Conservation (phyloP, 2,113 vertebrate genomes). For the Nipponia nippon region DNA sequence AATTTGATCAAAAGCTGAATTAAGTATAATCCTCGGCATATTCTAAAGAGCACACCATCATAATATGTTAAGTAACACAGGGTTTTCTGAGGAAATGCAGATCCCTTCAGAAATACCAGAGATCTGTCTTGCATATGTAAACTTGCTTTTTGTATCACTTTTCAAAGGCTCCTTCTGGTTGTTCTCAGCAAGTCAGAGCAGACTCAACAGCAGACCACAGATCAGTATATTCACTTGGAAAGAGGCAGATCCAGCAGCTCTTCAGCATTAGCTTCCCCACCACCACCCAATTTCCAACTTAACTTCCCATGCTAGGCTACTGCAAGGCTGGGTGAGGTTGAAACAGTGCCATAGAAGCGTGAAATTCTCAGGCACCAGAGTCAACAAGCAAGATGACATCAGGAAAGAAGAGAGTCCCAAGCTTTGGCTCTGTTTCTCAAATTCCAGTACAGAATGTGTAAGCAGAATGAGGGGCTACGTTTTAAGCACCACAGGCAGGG, state of each 20-base stretch:
- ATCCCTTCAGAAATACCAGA: background rate
- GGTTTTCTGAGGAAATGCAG: background rate
- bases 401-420: background rate
- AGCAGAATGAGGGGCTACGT: background rate
- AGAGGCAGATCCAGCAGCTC: background rate
- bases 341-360: background rate
- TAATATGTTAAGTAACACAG: background rate
- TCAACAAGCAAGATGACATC: background rate
- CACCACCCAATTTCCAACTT: background rate
- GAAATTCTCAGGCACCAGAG: background rate
- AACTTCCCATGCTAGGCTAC: background rate
- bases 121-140: background rate
- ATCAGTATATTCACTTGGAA: background rate
- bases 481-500: background rate
- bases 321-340: background rate
- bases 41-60: background rate
- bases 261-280: background rate
- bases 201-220: background rate
- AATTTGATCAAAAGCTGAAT: background rate
- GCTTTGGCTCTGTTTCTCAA: background rate
- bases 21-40: background rate
- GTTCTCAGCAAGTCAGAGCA: background rate
- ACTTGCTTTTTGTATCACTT: background rate
- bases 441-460: background rate
- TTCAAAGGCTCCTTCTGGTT: background rate